A percentile compares a stretch with the other conserved stretches of the same genome.
Evolutionary conservation across 1,140 invertebrate species (phyloP).

Genomic region (Dendroctonus valens): DNA sequence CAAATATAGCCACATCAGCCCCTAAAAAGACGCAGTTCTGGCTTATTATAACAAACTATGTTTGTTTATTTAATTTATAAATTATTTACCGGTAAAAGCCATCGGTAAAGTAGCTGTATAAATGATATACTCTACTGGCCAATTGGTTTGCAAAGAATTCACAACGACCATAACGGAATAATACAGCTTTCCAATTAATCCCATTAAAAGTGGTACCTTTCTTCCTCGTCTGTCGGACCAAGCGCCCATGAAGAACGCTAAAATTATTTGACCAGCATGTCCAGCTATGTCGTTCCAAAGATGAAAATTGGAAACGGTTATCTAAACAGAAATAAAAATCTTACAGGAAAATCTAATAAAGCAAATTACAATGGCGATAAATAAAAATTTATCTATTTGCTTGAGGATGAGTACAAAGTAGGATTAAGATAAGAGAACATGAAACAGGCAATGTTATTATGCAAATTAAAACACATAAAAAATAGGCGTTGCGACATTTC

Average conservation of each 20-base stretch:
- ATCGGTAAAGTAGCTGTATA: slow-evolving; percentile 71
- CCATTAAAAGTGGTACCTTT: slow-evolving; percentile 67
- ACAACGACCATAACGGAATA: slow-evolving; percentile 71
- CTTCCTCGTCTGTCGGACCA: slow-evolving; percentile 71
- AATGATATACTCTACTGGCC: slow-evolving; percentile 72
- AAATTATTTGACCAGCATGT: slow-evolving; percentile 66
- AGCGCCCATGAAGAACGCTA: slow-evolving; percentile 73
- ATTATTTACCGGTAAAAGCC: slow-evolving; percentile 62
- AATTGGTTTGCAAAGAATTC: slow-evolving; percentile 61
- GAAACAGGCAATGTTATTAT: neutral
- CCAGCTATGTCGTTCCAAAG: slow-evolving; percentile 72
- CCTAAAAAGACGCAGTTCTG: slow-evolving; percentile 12
- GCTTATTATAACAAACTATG: no score
- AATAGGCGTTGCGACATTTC: no score
- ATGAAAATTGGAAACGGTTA: slow-evolving; percentile 68
- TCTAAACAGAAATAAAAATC: slow-evolving; percentile 49
- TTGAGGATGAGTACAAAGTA: no score
- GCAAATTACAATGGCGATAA: no score
- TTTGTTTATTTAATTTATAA: no score
- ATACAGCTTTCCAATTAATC: slow-evolving; percentile 68
- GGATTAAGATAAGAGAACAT: no score
- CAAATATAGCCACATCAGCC: slow-evolving; percentile 73
- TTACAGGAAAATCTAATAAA: neutral
- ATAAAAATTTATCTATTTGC: no score
- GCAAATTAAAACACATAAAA: neutral